Evolutionary conservation across 2,888 invertebrate genomes (phyloP), one percentile per base, ranked within the genome.

Genomic region (Drosophila acutilabella): DNA sequence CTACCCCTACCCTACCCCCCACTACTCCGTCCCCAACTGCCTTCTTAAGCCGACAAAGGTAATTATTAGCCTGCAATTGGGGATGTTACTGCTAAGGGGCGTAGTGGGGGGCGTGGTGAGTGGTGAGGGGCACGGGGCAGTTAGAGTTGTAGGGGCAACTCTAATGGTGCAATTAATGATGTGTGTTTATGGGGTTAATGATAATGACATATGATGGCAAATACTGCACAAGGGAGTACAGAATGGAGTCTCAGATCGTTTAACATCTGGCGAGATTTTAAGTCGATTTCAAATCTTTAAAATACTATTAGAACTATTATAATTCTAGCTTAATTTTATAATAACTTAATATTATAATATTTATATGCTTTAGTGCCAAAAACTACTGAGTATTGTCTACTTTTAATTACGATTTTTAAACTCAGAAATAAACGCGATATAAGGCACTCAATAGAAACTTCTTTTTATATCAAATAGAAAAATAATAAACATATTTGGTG

Each of bases 91-190:
- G n/a, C 13, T 36, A n/a, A 7, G 23, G 1, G 5, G 10, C 18
- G 18, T 7, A 38, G 5, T 6, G 11, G 11, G 26, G 61, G 47
- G 30, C 30, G 30, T 30, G 30, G 8, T 6, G 8, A 0, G 45
- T 11, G 11, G 33, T 16, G 23, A 7, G 30, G 41, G 42, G 23
- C 23, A 5, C 5, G 30, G 41, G 38, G 23, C 23, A 5, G 2
- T 23, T 23, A 23, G 23, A 23, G 23, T 30, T 30, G 16, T 26
- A 30, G 30, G 36, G 36, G 36, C 36, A 40, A 18, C 42, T 44
- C 50, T 73, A 75, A 75, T 68, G 64, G 60, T 61, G 78, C 64
- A 56, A n/a, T 65, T 76, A 76, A 78, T 74, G 78, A 75, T 75
- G 75, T 78, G 70, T 75, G 48, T 60, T 57, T 58, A 48, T 60